phyloP scores from a whole-genome alignment of 2,113 vertebrate species.

The Barnardius zonarius region DNA sequence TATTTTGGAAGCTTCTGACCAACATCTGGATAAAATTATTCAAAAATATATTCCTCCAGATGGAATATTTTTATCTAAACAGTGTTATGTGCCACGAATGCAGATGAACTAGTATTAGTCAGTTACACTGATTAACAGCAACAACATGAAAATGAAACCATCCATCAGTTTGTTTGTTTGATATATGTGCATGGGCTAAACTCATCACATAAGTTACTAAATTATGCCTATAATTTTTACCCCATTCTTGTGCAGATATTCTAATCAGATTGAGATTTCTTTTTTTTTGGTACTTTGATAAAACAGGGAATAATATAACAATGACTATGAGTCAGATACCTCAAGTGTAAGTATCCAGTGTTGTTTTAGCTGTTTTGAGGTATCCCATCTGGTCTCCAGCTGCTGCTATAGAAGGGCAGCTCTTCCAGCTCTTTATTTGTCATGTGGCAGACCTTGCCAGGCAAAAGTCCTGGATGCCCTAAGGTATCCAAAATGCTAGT shows the following conservation, averaged over 20 bases:
- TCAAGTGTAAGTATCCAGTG: neutral
- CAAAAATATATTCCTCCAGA: neutral
- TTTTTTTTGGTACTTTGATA: neutral
- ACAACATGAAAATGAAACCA: neutral
- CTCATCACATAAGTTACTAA: neutral
- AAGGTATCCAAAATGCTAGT: neutral
- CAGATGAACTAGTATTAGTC: neutral
- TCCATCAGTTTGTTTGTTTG: neutral
- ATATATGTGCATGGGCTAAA: neutral
- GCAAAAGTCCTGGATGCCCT: neutral
- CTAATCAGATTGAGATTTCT: neutral
- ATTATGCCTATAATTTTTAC: neutral
- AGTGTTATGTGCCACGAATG: neutral
- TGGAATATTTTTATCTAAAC: slow-evolving; percentile 10
- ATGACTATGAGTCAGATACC: neutral
- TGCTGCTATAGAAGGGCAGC: neutral
- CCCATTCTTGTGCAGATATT: neutral
- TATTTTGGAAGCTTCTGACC: neutral
- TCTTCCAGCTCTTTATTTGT: neutral
- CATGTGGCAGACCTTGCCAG: neutral
- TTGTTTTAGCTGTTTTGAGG: neutral
- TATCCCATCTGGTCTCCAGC: neutral
- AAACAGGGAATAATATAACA: neutral
- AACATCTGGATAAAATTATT: slow-evolving; percentile 36
- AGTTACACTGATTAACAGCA: neutral